phyloP scores from a whole-genome alignment of 2,888 invertebrate genomes.

The Colletes collaris region DNA sequence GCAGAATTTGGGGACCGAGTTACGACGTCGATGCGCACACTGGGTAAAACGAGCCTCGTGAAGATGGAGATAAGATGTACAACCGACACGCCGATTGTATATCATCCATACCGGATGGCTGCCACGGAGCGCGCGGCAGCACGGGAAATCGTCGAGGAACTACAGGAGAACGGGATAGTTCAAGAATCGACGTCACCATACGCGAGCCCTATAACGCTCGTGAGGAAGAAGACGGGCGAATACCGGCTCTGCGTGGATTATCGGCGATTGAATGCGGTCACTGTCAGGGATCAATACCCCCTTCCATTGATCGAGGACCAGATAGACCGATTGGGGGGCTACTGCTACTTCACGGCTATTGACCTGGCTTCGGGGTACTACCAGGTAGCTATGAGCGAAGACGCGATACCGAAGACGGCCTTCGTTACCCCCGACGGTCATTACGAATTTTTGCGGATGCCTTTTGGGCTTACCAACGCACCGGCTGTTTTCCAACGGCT shows the following conservation, averaged over 20 bases:
- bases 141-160: neutral
- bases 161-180: neutral
- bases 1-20: neutral
- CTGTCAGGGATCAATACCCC: neutral
- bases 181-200: neutral
- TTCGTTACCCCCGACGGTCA: no score
- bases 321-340: no score
- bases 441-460: no score
- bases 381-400: no score
- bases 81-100: neutral
- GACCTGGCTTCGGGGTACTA: no score
- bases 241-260: neutral
- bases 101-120: neutral
- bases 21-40: neutral
- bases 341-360: no score
- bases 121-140: neutral
- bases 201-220: neutral
- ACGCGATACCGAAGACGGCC: no score
- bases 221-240: neutral
- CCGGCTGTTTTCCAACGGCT: no score
- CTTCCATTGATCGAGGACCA: no score
- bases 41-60: neutral
- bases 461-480: no score
- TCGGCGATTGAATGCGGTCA: neutral
- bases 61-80: neutral